Evolutionary conservation across 1,140 invertebrate genomes (phyloP).

Genomic region (Nasonia vitripennis): DNA sequence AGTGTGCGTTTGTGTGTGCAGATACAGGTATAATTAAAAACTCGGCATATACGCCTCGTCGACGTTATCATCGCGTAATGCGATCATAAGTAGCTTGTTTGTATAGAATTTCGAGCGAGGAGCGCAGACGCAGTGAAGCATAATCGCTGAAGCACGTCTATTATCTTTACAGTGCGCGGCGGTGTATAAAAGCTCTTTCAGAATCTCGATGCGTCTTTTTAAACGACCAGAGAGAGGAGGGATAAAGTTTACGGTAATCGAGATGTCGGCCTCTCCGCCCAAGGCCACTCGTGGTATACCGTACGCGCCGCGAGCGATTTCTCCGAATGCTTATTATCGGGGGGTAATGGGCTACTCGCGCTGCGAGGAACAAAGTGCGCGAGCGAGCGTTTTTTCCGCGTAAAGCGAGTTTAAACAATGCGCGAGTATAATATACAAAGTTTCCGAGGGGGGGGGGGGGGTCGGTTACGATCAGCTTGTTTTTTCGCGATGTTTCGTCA

Average conservation of each 20-base stretch:
- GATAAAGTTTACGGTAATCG: neutral
- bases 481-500: neutral
- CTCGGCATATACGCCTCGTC: no score
- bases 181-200: neutral
- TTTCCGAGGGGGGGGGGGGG: no score
- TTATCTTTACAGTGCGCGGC: no score
- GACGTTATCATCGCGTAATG: neutral
- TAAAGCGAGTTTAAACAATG: neutral
- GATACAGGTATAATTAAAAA: no score
- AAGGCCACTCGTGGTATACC: neutral
- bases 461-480: no score
- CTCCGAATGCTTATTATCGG: neutral
- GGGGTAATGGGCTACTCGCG: neutral
- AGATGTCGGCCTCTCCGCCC: neutral
- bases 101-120: no score
- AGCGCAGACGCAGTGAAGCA: no score
- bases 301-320: neutral
- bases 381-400: neutral
- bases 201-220: neutral
- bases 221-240: neutral
- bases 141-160: no score
- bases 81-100: no score
- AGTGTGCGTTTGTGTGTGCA: no score
- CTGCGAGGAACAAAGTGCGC: no score
- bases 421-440: neutral